These are phyloP conservation scores for Adineta ricciae DNA, from an alignment of 2,888 invertebrate species.

Conservation along the genomic window DNA sequence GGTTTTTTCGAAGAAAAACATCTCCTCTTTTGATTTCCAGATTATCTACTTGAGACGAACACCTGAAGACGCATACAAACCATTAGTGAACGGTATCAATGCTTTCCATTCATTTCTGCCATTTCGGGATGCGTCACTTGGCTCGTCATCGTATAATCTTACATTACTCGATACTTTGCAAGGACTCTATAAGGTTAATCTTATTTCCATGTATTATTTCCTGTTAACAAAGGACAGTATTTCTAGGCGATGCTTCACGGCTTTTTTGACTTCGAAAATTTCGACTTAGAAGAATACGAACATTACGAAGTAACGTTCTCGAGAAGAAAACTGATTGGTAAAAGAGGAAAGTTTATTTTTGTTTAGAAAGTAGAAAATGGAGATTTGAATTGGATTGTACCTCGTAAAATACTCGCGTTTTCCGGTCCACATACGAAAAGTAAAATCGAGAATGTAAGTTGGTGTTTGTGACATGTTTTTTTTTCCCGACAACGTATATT, in stretches of 20 bases:
- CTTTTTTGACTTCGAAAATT: constrained; percentile 83
- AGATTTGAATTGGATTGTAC: constrained; percentile 95
- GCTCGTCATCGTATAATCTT: constrained; percentile 74
- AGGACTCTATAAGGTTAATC: constrained; percentile 64
- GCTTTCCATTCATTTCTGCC: constrained; percentile 55
- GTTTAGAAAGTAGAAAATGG: constrained; percentile 84
- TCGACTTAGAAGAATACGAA: constrained; percentile 87
- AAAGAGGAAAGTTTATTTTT: too few relatives aligned
- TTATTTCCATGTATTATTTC: too few relatives aligned
- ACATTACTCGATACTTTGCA: constrained; percentile 75
- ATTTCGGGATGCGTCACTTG: constrained; percentile 79
- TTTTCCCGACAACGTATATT: neutral
- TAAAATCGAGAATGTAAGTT: constrained; percentile 62
- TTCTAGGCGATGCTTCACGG: constrained; percentile 64
- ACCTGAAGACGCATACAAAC: constrained; percentile 71
- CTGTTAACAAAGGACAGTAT: neutral
- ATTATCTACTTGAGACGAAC: constrained; percentile 76
- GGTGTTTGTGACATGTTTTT: constrained; percentile 26
- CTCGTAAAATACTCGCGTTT: constrained; percentile 89
- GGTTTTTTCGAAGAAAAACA: too few relatives aligned
- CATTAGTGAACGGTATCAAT: constrained; percentile 63
- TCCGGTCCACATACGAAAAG: constrained; percentile 88
- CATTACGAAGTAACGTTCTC: constrained; percentile 71
- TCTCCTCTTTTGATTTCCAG: constrained; percentile 51
- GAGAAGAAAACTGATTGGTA: too few relatives aligned